Evolutionary conservation across 2,888 invertebrate species (phyloP).

Genomic region (Synergus umbraculus): DNA sequence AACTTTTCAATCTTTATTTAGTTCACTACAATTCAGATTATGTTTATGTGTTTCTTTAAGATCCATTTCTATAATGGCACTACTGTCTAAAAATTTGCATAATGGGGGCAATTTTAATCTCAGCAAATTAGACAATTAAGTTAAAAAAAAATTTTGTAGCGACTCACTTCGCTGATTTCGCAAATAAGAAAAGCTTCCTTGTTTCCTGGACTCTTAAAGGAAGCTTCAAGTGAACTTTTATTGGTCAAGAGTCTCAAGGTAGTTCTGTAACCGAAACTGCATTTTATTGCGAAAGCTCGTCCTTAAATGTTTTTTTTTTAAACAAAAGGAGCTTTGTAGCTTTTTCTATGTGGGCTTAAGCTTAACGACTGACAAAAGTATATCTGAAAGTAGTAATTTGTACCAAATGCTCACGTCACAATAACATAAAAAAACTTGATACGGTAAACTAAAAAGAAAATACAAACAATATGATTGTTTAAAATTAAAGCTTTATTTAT

Average conservation of each 20-base stretch:
- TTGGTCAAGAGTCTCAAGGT: not conserved
- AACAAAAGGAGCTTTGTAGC: not conserved
- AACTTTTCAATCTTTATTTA: no score
- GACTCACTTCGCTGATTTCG: not conserved
- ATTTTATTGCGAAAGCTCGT: constrained; percentile 7
- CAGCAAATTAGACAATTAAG: not conserved
- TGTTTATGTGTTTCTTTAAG: no score
- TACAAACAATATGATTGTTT: not conserved
- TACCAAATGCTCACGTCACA: not conserved
- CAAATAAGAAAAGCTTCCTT: not conserved
- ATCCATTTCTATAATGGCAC: no score
- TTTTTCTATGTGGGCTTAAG: not conserved
- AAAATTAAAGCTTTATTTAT: no score
- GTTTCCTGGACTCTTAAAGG: not conserved
- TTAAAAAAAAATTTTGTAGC: not conserved
- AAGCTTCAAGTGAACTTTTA: constrained; percentile 16
- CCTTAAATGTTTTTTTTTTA: constrained; percentile 16
- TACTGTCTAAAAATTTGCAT: not conserved
- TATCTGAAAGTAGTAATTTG: not conserved
- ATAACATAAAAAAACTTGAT: not conserved
- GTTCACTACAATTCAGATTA: no score
- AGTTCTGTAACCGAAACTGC: constrained; percentile 20
- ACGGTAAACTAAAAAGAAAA: not conserved
- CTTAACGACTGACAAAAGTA: constrained; percentile 10
- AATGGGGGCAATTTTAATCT: not conserved